Percentiles rank a stretch among this genome's conserved stretches.
phyloP scores from a whole-genome alignment of 2,113 vertebrate species.

The Urocynchramus pylzowi region DNA sequence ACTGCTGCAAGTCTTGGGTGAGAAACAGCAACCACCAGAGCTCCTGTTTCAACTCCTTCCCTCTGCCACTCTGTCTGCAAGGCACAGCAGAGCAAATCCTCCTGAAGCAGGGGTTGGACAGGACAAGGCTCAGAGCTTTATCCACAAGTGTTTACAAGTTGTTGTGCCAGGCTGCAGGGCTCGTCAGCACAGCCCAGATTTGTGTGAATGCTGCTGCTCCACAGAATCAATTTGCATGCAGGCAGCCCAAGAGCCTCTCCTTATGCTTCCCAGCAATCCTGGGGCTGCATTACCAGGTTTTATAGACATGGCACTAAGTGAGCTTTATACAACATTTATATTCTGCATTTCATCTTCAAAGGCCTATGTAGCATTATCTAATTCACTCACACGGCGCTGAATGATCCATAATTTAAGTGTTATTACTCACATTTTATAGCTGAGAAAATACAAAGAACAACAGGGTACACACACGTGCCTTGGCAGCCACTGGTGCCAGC shows the following conservation, averaged over 20 bases:
- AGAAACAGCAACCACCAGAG: not conserved
- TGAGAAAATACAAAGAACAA: slow-evolving; percentile 22
- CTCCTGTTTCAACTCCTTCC: not conserved
- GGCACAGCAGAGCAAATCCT: not conserved
- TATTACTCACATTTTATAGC: slow-evolving; percentile 22
- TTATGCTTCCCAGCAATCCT: not conserved
- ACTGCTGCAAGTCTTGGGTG: not conserved
- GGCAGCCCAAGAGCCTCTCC: not conserved
- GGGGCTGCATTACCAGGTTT: not conserved
- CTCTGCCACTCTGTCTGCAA: not conserved
- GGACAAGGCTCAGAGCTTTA: not conserved
- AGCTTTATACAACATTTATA: not conserved
- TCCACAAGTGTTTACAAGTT: not conserved
- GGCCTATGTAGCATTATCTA: not conserved
- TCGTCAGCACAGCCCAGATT: not conserved
- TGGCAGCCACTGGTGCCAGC: not conserved
- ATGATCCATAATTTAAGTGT: slow-evolving; percentile 37
- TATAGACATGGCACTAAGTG: not conserved
- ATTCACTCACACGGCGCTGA: slow-evolving; percentile 1
- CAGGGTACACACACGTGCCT: not conserved
- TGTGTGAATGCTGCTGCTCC: not conserved
- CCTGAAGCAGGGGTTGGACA: not conserved
- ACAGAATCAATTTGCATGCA: not conserved
- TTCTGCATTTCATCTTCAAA: not conserved
- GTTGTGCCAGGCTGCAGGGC: not conserved